Percentiles rank a stretch among this genome's conserved stretches.
These are phyloP conservation scores for Pyxicephalus adspersus DNA, from an alignment of 2,113 vertebrate species.

Conservation along the genomic window DNA sequence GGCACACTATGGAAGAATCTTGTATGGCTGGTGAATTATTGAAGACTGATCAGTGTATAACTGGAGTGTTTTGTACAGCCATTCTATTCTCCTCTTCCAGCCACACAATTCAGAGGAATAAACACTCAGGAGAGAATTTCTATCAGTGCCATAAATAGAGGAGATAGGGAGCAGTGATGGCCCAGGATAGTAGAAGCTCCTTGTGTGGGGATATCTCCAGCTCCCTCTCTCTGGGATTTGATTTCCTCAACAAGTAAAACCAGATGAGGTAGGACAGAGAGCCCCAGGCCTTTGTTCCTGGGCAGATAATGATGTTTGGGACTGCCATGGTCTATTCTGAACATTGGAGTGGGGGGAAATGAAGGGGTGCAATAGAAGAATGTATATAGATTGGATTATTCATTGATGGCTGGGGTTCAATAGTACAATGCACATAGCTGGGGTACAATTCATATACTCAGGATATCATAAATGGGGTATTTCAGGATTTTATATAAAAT, in stretches of 20 bases:
- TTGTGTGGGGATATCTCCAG: background rate
- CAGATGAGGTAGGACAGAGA: slow-evolving; percentile 31
- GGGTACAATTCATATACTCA: no score
- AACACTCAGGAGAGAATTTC: slow-evolving; percentile 6
- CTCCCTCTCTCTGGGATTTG: background rate
- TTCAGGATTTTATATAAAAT: no score
- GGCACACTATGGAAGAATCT: no score
- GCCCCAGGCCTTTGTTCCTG: background rate
- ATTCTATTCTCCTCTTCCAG: background rate
- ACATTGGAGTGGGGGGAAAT: background rate
- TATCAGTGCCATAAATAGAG: slow-evolving; percentile 8
- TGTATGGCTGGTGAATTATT: no score
- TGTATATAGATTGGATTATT: background rate
- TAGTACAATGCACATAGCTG: no score
- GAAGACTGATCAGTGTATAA: background rate
- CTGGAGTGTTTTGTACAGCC: no score
- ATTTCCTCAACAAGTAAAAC: background rate
- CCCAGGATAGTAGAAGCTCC: slow-evolving; percentile 5
- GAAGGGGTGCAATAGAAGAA: background rate
- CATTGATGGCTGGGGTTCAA: no score
- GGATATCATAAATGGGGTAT: no score
- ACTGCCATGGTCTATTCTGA: background rate
- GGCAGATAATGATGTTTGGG: background rate
- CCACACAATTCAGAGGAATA: background rate
- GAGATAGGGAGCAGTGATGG: slow-evolving; percentile 2